Base-by-base conservation (phyloP, 2,113 vertebrate genomes). In the Electrona antarctica region DNA sequence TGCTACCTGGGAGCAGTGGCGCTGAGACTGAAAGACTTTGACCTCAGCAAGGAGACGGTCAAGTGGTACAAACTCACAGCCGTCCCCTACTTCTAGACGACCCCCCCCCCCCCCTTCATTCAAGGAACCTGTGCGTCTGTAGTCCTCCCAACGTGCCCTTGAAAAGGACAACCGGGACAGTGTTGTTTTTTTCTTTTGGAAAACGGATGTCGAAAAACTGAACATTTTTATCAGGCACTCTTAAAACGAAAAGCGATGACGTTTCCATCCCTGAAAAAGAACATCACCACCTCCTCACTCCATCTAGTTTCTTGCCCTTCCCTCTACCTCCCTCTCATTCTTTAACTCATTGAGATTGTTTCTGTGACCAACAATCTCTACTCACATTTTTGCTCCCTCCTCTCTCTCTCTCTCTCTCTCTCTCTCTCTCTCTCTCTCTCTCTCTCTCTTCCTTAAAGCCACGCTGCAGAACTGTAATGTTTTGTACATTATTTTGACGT, bases 41-140 rank as follows among this genome's bases (percentile, higher is more conserved):
- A 99, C 92, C 86, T 99, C 89, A 95, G 93, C 91, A 95, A 95
- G 89, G 98, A 99, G 93, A 99, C 97, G 0, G 93, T 98, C 74
- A 96, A 94, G 78, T 99, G 98, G 98, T 97, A 98, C 90, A 95
- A 94, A 55, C 94, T 99, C 51, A 94, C 95, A 28, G 95, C 94
- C 63, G 95, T 94, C 28, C 94, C 96, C 3, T 95, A 94, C 65
- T 94, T 95, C 80, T 98, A 92, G 93, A 73, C 60, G 69, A 72
- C 21, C 50, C 45, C 55, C 54, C 61, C 3, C 3, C 65, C 61
- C 14, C 50, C 64, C 59, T 68, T 45, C 55, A 41, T 41, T 41
- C 33, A 3, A 41, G 33, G 33, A 41, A 41, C 33, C 33, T 41
- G 33, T 41, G 3, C 5, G 33, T 41, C 33, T 41, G 5, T 4